Base-by-base conservation (phyloP, 2,888 invertebrate genomes). In the Caenorhabditis panamensis region DNA sequence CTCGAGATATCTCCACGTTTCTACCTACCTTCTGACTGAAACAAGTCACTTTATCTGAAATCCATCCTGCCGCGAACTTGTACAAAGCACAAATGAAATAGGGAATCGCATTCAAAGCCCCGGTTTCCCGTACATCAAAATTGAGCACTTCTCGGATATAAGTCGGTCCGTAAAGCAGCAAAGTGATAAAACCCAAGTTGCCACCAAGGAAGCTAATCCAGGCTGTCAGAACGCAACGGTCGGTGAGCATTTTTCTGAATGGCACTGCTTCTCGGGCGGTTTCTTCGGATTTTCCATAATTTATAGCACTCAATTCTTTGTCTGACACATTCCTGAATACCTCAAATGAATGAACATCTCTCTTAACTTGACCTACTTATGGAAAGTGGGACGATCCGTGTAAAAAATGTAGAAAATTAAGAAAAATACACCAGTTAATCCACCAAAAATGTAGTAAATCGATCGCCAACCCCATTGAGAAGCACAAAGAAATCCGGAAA, bases 161-260 rank as follows among this genome's bases (percentile, higher is more conserved):
- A 37, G 83, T 79, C 5, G 86, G 86, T 58, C 86, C 86, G 63
- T 85, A 86, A 9, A 84, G 68, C 0, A 84, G 59, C 18, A 86
- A 67, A 9, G 81, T 66, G 62, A 83, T 82, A 54, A 86, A 86
- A 11, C 85, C 86, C 16, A 86, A 56, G 18, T 83, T 84, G 18
- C 86, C 86, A 4, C 86, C 86, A 2, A 82, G 51, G 24, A 66
- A 75, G 36, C 75, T 75, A 31, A 78, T 3, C 77, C 82, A 82
- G 0, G 76, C 62, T 0, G 72, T 53, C 11, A 82, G 16, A 2
- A 82, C 76, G 20, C 67, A 67, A 1, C 37, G 68, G 13, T 77
- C 72, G 2, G 71, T 62, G 31, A 59, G 72, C 22, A 84, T 84
- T 28, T 59, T 64, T 13, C 66, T n/a, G 44, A 79, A 84, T 11